Percentiles rank a stretch among this genome's conserved stretches.
phyloP scores from a whole-genome alignment of 2,797 vertebrate species.

The Huso huso region DNA sequence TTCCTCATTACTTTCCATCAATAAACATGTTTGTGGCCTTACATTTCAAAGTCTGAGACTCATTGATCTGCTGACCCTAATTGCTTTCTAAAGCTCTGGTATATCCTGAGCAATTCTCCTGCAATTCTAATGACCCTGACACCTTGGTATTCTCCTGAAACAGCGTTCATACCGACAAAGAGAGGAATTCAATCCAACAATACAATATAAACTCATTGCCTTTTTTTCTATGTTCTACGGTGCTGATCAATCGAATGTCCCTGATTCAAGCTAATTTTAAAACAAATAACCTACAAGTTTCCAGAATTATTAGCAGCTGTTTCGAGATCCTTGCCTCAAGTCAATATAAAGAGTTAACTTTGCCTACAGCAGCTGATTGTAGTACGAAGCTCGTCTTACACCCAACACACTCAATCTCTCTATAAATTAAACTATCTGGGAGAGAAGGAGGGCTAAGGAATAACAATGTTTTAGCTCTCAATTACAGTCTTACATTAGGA shows the following conservation, averaged over 20 bases:
- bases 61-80: conserved; percentile 30
- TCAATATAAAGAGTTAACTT: conserved; percentile 24
- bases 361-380: conserved; percentile 22
- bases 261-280: too few relatives aligned
- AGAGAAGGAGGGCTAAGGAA: conserved; percentile 21
- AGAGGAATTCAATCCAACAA: too few relatives aligned
- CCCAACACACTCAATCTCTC: conserved; percentile 41
- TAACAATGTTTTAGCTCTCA: conserved; percentile 70
- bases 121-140: background rate
- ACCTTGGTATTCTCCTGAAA: too few relatives aligned
- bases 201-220: too few relatives aligned
- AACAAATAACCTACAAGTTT: too few relatives aligned
- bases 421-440: conserved; percentile 39
- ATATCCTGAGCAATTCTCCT: background rate
- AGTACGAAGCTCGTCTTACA: conserved; percentile 24
- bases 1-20: background rate
- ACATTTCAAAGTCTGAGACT: conserved; percentile 30
- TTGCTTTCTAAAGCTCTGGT: background rate
- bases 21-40: conserved; percentile 12
- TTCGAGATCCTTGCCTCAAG: background rate
- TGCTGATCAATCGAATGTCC: too few relatives aligned
- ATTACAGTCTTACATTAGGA: conserved; percentile 69
- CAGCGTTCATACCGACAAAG: too few relatives aligned
- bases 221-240: too few relatives aligned
- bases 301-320: too few relatives aligned